Evolutionary conservation across 2,888 invertebrate species (phyloP), one percentile per base, ranked within the genome.

Genomic region (Melanophora roralis): DNA sequence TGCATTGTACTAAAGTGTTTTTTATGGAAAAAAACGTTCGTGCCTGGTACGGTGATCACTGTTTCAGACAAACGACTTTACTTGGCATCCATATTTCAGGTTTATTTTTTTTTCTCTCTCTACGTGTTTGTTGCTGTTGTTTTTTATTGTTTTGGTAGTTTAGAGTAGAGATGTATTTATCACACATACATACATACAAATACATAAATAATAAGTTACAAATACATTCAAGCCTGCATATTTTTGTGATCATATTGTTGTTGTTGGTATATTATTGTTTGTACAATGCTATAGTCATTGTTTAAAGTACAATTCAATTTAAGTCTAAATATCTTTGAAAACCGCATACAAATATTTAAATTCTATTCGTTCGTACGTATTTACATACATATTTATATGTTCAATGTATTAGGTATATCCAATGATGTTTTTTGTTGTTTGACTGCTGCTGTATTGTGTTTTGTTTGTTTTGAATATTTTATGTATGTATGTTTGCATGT

Each of bases 41-140:
- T 87, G 86, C 88, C 87, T 85, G 87, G 88, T 82, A 87, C 87
- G 85, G 86, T 82, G 87, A 88, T 87, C 87, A 86, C 87, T 85
- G 86, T 84, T 86, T 86, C 83, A 86, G 81, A 81, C 83, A 80
- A 80, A 76, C 76, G 57, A 75, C 80, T 80, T 80, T 68, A 69
- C 76, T 80, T 80, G 76, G 80, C 76, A 80, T 80, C 76, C 72
- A 80, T 68, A 80, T 73, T 80, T 80, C 80, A 80, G 80, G 80
- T 80, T 80, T 80, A 55, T 73, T 57, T 59, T 23, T 14, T 62
- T 49, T 71, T 59, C 51, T 49, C 45, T 12, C 38, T 38, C 7
- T 57, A 49, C 57, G 55, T 73, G 32, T 19, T 68, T 75, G 64
- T 71, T 74, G 40, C 38, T 78, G 43, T 74, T 65, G 27, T 51